These are phyloP conservation scores for Pteropus alecto DNA, from an alignment of 2,113 vertebrate species.

Conservation along the genomic window DNA sequence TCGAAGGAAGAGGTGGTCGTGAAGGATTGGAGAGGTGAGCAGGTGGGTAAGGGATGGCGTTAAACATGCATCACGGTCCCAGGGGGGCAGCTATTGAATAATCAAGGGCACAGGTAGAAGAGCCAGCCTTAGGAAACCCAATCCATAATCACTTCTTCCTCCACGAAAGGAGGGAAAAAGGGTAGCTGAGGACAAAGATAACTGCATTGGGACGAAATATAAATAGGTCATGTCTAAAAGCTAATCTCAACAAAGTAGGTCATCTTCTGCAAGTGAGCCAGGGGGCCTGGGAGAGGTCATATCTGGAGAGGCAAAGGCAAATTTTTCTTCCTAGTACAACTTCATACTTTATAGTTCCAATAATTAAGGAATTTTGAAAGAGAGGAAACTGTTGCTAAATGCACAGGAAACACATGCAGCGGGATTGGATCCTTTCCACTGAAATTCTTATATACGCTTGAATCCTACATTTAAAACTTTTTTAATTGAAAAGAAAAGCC, in stretches of 20 bases:
- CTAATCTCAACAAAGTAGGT: conserved; percentile 46
- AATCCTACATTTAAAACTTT: background rate
- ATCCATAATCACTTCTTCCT: background rate
- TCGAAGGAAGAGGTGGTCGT: background rate
- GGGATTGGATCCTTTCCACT: background rate
- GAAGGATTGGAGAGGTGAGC: background rate
- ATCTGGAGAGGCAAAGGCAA: conserved; percentile 23
- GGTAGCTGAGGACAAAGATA: conserved; percentile 24
- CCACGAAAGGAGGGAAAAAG: background rate
- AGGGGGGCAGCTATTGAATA: background rate
- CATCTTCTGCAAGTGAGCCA: conserved; percentile 40
- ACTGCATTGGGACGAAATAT: background rate
- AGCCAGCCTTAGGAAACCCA: background rate
- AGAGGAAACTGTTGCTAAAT: background rate
- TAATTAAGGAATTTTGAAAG: conserved; percentile 52
- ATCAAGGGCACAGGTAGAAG: background rate
- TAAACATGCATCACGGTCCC: background rate
- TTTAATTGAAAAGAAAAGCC: background rate
- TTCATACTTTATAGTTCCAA: conserved; percentile 34
- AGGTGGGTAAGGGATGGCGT: background rate
- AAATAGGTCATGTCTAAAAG: conserved; percentile 50
- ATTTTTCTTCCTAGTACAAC: conserved; percentile 5
- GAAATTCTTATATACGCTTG: background rate
- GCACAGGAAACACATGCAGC: background rate
- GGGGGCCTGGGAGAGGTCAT: conserved; percentile 13